These are phyloP conservation scores for Saccopteryx bilineata DNA, from an alignment of 2,113 vertebrate species.

Conservation along the genomic window DNA sequence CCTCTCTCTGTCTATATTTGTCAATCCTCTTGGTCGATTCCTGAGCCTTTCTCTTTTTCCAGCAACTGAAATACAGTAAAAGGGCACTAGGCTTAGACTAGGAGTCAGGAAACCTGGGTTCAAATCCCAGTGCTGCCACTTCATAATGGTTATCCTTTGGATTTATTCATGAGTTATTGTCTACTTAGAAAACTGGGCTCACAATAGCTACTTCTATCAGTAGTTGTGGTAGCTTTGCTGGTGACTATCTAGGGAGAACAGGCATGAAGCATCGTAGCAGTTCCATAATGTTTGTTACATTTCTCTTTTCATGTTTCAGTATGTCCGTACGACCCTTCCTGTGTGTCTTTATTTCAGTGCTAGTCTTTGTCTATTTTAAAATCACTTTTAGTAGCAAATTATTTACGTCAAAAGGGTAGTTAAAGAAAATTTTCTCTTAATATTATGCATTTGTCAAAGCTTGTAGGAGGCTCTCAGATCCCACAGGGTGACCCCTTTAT, in stretches of 20 bases:
- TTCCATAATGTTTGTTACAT: neutral
- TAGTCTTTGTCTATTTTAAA: neutral
- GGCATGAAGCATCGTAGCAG: neutral
- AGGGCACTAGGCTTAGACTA: neutral
- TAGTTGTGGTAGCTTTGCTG: neutral
- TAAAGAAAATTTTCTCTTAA: slow-evolving; percentile 20
- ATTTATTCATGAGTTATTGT: slow-evolving; percentile 8
- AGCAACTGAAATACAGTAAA: neutral
- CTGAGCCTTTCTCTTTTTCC: slow-evolving; percentile 2
- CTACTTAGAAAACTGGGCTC: neutral
- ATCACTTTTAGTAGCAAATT: slow-evolving; percentile 4
- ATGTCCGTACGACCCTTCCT: neutral
- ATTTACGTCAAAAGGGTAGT: neutral
- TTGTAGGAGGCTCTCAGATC: neutral
- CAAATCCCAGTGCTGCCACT: neutral
- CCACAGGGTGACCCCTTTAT: neutral
- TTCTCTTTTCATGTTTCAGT: neutral
- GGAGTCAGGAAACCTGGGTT: neutral
- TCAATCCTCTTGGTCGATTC: neutral
- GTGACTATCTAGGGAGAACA: neutral
- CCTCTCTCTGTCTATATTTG: neutral
- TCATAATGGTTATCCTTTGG: neutral
- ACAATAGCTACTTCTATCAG: neutral
- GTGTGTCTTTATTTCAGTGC: neutral
- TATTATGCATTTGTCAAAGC: neutral